These are phyloP conservation scores for Leucopsar rothschildi DNA, from an alignment of 2,113 vertebrate genomes.

Conservation along the genomic window DNA sequence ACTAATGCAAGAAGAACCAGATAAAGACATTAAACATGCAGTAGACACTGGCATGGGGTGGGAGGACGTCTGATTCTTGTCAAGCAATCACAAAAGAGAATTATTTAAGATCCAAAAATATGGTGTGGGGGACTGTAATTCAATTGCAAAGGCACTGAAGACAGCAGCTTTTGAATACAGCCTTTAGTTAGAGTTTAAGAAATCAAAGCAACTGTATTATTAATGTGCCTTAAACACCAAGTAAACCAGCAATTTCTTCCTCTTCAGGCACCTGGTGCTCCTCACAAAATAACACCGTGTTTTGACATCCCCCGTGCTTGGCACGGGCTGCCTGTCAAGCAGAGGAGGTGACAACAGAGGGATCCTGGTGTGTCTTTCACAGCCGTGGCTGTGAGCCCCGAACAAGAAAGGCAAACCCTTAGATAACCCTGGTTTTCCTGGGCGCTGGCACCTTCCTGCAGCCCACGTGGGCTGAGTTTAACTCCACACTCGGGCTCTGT, in stretches of 20 bases:
- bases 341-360: not conserved
- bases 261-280: not conserved
- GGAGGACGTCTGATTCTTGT: not conserved
- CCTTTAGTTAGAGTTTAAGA: slow-evolving; percentile 14
- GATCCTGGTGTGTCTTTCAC: not conserved
- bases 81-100: slow-evolving; percentile 7
- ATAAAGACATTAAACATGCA: not conserved
- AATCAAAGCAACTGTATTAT: slow-evolving; percentile 44
- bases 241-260: slow-evolving; percentile 36
- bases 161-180: not conserved
- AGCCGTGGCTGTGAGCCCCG: not conserved
- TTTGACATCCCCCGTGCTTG: not conserved
- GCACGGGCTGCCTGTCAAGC: slow-evolving; percentile 25
- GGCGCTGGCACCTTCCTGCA: not conserved
- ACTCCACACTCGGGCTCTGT: not conserved
- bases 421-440: not conserved
- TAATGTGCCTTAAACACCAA: slow-evolving; percentile 30
- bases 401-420: not conserved
- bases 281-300: slow-evolving; percentile 9
- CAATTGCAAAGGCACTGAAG: not conserved
- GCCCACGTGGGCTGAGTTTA: fast-evolving
- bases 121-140: not conserved
- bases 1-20: not conserved
- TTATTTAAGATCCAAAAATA: slow-evolving; percentile 11
- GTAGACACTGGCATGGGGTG: not conserved